These are phyloP conservation scores for Ochropleura leucogaster DNA, from an alignment of 2,888 invertebrate species.

Conservation along the genomic window DNA sequence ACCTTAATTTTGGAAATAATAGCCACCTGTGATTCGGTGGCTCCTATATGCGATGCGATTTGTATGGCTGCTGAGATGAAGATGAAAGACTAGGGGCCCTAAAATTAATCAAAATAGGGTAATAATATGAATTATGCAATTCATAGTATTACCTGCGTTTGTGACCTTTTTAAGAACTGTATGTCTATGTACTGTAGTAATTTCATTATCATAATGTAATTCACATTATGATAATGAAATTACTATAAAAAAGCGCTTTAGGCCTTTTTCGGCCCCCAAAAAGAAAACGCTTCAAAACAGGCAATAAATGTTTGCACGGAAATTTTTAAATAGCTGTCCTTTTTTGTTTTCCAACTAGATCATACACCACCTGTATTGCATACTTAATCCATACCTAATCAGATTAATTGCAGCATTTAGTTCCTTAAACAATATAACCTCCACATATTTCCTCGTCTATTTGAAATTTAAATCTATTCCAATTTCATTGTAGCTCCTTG, in stretches of 20 bases:
- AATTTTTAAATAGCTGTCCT: background rate
- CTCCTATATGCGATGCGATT: background rate
- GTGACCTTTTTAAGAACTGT: too few relatives aligned
- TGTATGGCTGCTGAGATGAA: background rate
- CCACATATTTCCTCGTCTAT: constrained; percentile 69
- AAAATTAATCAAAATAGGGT: too few relatives aligned
- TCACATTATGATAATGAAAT: too few relatives aligned
- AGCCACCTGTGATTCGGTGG: too few relatives aligned
- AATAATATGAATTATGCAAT: too few relatives aligned
- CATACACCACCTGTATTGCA: background rate
- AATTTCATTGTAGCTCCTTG: constrained; percentile 75
- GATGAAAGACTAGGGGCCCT: background rate
- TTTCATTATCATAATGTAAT: too few relatives aligned
- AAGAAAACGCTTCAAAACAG: background rate
- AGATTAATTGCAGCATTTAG: constrained; percentile 55
- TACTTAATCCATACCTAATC: constrained; percentile 29
- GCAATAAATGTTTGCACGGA: background rate
- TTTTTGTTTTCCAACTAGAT: background rate
- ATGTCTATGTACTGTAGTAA: too few relatives aligned
- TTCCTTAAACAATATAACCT: constrained; percentile 69
- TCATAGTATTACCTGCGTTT: too few relatives aligned
- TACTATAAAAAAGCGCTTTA: too few relatives aligned
- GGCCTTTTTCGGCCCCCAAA: background rate
- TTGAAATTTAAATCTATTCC: constrained; percentile 70
- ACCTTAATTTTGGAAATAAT: constrained; percentile 12